Evolutionary conservation across 2,888 invertebrate genomes (phyloP).

Genomic region (Cheiracanthium punctorium): DNA sequence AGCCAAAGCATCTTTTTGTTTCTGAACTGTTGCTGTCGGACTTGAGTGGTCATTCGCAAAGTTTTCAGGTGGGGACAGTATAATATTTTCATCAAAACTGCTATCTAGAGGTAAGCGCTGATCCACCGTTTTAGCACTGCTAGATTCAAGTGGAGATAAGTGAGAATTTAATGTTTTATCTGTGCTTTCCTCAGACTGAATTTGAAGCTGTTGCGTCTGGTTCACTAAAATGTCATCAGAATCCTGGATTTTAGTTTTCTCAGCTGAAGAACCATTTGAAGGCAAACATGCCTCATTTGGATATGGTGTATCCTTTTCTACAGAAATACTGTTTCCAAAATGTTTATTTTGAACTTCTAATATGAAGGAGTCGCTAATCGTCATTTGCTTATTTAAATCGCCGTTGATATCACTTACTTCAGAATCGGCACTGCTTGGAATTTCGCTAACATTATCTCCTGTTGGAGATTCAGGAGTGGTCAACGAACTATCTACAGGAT

Average conservation of each 20-base stretch:
- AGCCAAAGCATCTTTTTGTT: slow-evolving; percentile 2
- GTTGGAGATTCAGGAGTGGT: slow-evolving; percentile 68
- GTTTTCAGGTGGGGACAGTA: slow-evolving; percentile 53
- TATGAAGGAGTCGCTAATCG: background rate
- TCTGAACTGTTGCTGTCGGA: background rate
- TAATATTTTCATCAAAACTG: slow-evolving; percentile 38
- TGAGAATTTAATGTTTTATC: background rate
- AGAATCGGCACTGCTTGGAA: slow-evolving; percentile 61
- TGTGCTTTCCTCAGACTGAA: background rate
- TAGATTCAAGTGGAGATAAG: background rate
- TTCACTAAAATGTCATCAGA: slow-evolving; percentile 9
- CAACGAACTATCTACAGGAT: slow-evolving; percentile 40
- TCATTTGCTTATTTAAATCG: slow-evolving; percentile 2
- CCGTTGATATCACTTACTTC: slow-evolving; percentile 23
- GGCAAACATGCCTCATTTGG: no score
- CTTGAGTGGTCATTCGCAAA: slow-evolving; percentile 23
- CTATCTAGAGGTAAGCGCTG: background rate
- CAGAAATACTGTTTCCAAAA: background rate
- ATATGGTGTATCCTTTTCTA: background rate
- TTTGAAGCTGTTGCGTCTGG: slow-evolving; percentile 25
- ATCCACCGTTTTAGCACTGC: background rate
- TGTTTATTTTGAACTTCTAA: background rate
- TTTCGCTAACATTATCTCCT: slow-evolving; percentile 62
- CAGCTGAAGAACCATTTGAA: no score
- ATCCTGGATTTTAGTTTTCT: background rate